Evolutionary conservation across 2,888 invertebrate genomes (phyloP), one percentile per base, ranked within the genome.

Genomic region (Eretmocerus hayati): DNA sequence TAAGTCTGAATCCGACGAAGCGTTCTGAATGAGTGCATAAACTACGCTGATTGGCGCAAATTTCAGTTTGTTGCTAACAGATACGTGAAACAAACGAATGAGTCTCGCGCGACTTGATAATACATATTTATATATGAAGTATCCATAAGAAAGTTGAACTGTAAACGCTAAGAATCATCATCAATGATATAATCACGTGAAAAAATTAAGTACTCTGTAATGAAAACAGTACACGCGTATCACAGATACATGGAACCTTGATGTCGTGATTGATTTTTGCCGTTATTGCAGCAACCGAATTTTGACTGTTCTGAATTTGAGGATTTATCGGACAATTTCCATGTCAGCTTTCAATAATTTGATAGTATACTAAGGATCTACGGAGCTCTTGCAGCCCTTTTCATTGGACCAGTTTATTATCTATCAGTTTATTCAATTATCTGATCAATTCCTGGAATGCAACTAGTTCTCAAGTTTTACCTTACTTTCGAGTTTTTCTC

Each of bases 61-160:
- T 63, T 61, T 65, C 63, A 57, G 62, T 65, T 70, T 68, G 65
- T 66, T 64, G 59, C 59, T 61, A 62, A 60, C 56, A 61, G 62
- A 62, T 60, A 67, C 63, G 67, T 59, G 15, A 62, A 64, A 67
- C 66, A 62, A 67, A 68, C 64, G 58, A 30, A 26, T 26, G 32
- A 52, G 59, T 59, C 61, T 65, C 64, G 66, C 64, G 63, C 62
- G 62, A 65, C 63, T 69, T 66, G 67, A 67, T 61, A 64, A 68
- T 67, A 69, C 69, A 69, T 70, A 70, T 71, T 70, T 70, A 71
- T 70, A 71, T 65, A 67, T 69, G 65, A 64, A 63, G 62, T 68
- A 68, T 67, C 66, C 63, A 66, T 68, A 67, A 69, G 67, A 66
- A 71, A 69, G 65, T 68, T 70, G 60, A 69, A 67, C 60, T 69